Evolutionary conservation across 2,113 vertebrate species (phyloP).

Genomic region (Piprites chloris): DNA sequence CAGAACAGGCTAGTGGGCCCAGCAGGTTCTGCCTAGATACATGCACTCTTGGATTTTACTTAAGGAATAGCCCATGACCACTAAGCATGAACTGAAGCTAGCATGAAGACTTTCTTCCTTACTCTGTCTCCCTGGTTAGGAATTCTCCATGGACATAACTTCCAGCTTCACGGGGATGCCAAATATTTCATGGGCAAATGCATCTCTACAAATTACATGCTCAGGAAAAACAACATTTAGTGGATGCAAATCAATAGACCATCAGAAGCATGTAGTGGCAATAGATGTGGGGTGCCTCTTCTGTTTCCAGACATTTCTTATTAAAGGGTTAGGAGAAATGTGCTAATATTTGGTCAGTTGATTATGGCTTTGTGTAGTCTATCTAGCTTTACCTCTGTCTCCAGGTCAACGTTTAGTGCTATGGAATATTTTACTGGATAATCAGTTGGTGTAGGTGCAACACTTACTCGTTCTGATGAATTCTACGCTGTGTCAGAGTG

Average conservation of each 20-base stretch:
- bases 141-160: neutral
- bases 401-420: neutral
- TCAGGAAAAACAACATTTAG: neutral
- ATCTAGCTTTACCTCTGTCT: neutral
- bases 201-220: neutral
- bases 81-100: neutral
- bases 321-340: conserved; percentile 54
- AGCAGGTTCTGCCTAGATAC: neutral
- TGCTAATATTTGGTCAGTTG: conserved; percentile 68
- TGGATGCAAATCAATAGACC: neutral
- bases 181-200: neutral
- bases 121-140: neutral
- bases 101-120: neutral
- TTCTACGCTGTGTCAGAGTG: neutral
- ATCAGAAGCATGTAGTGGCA: neutral
- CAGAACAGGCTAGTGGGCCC: neutral
- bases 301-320: conserved; percentile 66
- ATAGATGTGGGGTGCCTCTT: neutral
- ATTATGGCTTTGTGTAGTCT: conserved; percentile 45
- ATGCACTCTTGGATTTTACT: neutral
- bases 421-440: neutral
- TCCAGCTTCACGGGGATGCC: neutral
- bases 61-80: neutral
- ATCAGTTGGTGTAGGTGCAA: neutral
- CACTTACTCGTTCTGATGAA: neutral